These are phyloP conservation scores for Autographa pulchrina DNA, from an alignment of 2,888 invertebrate species.

Conservation along the genomic window DNA sequence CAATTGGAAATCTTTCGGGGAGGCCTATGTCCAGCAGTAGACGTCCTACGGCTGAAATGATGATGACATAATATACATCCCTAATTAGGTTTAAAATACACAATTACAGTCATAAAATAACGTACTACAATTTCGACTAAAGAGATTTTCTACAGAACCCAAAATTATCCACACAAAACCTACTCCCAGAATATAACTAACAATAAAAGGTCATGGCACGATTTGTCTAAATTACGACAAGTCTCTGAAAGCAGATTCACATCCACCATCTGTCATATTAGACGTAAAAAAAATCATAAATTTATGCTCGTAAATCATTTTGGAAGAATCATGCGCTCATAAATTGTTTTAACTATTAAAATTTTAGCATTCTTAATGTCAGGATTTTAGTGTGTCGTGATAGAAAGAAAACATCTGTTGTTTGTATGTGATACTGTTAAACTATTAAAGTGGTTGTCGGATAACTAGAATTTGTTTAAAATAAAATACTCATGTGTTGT, in stretches of 20 bases:
- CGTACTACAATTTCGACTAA: too few relatives aligned
- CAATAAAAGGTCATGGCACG: constrained; percentile 39
- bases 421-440: constrained; percentile 20
- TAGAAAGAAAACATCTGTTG: constrained; percentile 53
- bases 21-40: too few relatives aligned
- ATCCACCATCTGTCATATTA: constrained; percentile 48
- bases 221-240: constrained; percentile 53
- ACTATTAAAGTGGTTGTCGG: constrained; percentile 23
- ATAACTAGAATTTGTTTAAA: constrained; percentile 11
- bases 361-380: constrained; percentile 52
- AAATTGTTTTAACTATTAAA: constrained; percentile 57
- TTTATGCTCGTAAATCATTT: constrained; percentile 47
- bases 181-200: not conserved
- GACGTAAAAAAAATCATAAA: constrained; percentile 57
- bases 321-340: constrained; percentile 53
- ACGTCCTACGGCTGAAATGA: too few relatives aligned
- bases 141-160: constrained; percentile 27
- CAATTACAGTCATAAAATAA: too few relatives aligned
- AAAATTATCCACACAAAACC: not conserved
- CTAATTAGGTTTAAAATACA: too few relatives aligned
- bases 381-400: constrained; percentile 38
- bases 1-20: too few relatives aligned
- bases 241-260: constrained; percentile 38
- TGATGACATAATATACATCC: too few relatives aligned
- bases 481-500: not conserved